phyloP scores from a whole-genome alignment of 2,113 vertebrate genomes.

The Xiphias gladius region DNA sequence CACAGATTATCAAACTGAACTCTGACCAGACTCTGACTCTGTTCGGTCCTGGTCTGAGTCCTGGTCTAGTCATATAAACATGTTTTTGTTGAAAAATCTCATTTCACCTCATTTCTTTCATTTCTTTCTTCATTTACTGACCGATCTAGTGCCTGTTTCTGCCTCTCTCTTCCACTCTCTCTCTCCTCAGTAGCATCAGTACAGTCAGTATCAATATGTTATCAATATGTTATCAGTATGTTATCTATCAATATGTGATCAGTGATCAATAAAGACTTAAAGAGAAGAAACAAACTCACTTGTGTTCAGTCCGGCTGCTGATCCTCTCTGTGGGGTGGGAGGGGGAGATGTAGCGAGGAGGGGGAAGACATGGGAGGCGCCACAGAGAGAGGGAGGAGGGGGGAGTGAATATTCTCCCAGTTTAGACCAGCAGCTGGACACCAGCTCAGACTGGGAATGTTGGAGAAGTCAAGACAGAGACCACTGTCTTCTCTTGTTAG shows the following conservation, averaged over 20 bases:
- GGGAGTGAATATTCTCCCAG: slow-evolving; percentile 3
- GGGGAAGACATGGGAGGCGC: background rate
- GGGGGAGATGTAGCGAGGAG: background rate
- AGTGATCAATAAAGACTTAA: background rate
- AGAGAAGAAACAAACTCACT: slow-evolving; percentile 58
- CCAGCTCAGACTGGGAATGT: background rate
- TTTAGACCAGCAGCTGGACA: slow-evolving; percentile 37
- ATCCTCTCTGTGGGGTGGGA: background rate
- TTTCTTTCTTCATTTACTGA: background rate
- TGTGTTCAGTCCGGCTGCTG: slow-evolving; percentile 16
- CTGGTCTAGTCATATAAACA: background rate
- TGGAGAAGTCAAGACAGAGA: background rate
- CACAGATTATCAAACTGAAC: background rate
- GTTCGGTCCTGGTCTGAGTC: background rate
- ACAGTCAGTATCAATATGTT: background rate
- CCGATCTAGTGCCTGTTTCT: background rate
- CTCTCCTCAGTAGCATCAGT: background rate
- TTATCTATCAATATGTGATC: background rate
- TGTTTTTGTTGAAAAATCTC: too few relatives aligned
- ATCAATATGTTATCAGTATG: background rate
- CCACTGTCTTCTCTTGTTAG: too few relatives aligned
- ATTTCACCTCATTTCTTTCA: background rate
- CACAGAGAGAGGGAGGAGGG: background rate
- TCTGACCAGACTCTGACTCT: background rate
- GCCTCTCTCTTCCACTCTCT: background rate